Percentiles rank a stretch among this genome's conserved stretches.
phyloP scores from a whole-genome alignment of 92 coral and sea anemone species.

The Porites cylindrica region DNA sequence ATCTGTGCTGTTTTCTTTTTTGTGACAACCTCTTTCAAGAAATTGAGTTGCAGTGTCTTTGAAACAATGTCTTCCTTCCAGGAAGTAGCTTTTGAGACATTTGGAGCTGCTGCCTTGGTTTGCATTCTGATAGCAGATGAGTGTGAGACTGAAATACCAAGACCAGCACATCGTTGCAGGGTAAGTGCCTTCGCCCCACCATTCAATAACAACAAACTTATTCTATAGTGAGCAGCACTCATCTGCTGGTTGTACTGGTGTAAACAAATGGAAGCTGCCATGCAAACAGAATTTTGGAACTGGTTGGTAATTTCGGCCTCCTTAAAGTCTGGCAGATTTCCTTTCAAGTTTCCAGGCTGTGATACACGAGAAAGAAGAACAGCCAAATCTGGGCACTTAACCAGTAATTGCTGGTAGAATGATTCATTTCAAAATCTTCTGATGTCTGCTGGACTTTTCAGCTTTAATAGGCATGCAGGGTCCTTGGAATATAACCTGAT shows the following conservation, averaged over 20 bases:
- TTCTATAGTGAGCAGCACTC: constrained; percentile 4
- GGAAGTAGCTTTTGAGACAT: neutral
- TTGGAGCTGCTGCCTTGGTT: neutral
- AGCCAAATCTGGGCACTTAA: constrained; percentile 1
- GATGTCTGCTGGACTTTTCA: no score
- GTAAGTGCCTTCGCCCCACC: constrained; percentile 46
- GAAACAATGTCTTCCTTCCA: constrained; percentile 34
- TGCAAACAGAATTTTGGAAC: constrained; percentile 27
- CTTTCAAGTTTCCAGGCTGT: neutral
- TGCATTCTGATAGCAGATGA: constrained; percentile 30
- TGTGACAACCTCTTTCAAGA: constrained; percentile 35
- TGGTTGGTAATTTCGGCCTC: neutral
- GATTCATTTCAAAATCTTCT: no score
- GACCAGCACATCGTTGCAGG: constrained; percentile 12
- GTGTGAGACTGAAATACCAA: constrained; percentile 25
- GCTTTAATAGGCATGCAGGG: no score
- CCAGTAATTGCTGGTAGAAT: neutral
- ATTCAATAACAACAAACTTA: constrained; percentile 11
- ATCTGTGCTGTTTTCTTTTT: neutral
- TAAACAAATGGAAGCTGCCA: constrained; percentile 26
- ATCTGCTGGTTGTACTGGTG: constrained; percentile 18
- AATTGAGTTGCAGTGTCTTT: constrained; percentile 30
- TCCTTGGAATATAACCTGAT: no score
- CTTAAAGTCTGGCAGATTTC: neutral
- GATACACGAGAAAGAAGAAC: neutral